Evolutionary conservation across 2,888 invertebrate species (phyloP).

Genomic region (Leptinotarsa tumamoca): DNA sequence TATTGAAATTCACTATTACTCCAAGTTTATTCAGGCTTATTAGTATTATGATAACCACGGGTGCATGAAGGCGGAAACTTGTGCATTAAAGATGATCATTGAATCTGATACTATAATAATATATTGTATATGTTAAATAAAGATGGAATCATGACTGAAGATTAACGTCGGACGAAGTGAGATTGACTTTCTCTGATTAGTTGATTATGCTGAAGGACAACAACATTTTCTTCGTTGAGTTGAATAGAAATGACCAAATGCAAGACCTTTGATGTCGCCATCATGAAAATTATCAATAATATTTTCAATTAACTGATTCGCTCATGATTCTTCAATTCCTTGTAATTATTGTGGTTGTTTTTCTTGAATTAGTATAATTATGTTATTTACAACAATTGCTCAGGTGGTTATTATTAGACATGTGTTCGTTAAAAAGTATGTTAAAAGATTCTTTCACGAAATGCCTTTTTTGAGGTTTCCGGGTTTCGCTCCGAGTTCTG

Average conservation of each 20-base stretch:
- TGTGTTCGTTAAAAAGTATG: neutral
- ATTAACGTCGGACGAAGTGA: neutral
- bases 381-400: too few species aligned
- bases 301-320: too few species aligned
- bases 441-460: neutral
- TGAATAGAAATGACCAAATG: too few species aligned
- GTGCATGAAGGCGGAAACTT: neutral
- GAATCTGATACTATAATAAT: neutral
- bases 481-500: too few species aligned
- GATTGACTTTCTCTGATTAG: neutral
- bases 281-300: too few species aligned
- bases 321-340: too few species aligned
- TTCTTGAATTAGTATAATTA: too few species aligned
- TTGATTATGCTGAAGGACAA: conserved; percentile 8
- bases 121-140: neutral
- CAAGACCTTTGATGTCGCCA: too few species aligned
- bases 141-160: neutral
- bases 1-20: too few species aligned
- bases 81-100: neutral
- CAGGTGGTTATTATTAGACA: neutral
- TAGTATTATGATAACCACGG: neutral
- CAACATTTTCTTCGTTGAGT: neutral
- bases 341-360: too few species aligned
- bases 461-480: too few species aligned
- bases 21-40: too few species aligned